These are phyloP conservation scores for Anarhynchus alexandrinus DNA, from an alignment of 2,113 vertebrate species.

Conservation along the genomic window DNA sequence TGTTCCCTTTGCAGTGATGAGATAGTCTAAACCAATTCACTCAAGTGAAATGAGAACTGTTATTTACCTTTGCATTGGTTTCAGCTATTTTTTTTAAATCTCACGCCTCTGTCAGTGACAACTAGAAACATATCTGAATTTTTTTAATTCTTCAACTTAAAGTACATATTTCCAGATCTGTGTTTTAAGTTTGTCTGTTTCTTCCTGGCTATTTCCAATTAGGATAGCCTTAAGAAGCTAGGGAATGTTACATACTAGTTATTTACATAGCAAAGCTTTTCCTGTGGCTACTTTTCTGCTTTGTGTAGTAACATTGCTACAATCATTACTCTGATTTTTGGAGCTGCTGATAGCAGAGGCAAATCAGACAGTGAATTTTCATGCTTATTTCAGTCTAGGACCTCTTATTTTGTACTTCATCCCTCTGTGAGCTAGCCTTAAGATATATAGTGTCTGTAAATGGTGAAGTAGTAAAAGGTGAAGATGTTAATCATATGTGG, in stretches of 20 bases:
- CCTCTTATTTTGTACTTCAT: background rate
- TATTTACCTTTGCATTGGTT: background rate
- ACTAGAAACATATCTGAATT: background rate
- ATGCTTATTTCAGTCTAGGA: background rate
- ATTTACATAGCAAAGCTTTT: background rate
- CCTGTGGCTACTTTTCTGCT: background rate
- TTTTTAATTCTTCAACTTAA: background rate
- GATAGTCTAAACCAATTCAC: background rate
- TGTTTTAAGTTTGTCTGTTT: background rate
- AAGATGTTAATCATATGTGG: background rate
- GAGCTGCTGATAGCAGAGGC: background rate
- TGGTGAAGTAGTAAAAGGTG: background rate
- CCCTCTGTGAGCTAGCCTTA: background rate
- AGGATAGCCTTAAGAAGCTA: background rate
- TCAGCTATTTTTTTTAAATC: background rate
- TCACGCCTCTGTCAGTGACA: background rate
- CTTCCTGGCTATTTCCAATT: background rate
- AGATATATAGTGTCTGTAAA: background rate
- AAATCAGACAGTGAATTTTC: background rate
- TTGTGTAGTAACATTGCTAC: background rate
- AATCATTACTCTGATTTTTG: background rate
- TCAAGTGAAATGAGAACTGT: background rate
- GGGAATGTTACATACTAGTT: background rate
- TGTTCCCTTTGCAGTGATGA: background rate
- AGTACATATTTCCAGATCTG: background rate